Evolutionary conservation across 2,113 vertebrate species (phyloP).

Genomic region (Antechinus stuartii): DNA sequence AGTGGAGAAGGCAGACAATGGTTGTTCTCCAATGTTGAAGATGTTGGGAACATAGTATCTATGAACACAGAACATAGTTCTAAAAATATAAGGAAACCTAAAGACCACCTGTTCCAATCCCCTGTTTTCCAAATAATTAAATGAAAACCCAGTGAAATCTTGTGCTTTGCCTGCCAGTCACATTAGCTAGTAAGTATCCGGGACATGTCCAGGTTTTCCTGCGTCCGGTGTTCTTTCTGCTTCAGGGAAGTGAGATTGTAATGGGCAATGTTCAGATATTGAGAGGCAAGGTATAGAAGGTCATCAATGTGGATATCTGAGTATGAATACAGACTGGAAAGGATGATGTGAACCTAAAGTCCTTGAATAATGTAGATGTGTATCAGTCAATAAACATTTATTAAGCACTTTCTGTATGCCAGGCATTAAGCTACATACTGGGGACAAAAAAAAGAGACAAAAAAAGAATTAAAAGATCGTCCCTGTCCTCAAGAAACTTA

Average conservation of each 20-base stretch:
- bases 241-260: background rate
- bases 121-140: background rate
- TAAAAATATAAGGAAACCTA: background rate
- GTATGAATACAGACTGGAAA: background rate
- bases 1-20: background rate
- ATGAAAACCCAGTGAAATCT: background rate
- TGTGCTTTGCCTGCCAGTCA: background rate
- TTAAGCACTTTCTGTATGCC: no score
- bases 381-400: no score
- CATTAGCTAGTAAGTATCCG: background rate
- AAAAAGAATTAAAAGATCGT: background rate
- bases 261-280: background rate
- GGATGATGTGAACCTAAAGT: background rate
- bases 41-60: background rate
- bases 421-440: no score
- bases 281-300: background rate
- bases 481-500: background rate
- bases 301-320: background rate
- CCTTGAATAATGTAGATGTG: no score
- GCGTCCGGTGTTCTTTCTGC: background rate
- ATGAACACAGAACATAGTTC: background rate
- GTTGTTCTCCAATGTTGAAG: background rate
- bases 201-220: background rate
- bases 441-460: no score
- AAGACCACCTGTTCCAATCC: background rate